Evolutionary conservation across 2,797 vertebrate species (phyloP).

Genomic region (Morelia viridis): DNA sequence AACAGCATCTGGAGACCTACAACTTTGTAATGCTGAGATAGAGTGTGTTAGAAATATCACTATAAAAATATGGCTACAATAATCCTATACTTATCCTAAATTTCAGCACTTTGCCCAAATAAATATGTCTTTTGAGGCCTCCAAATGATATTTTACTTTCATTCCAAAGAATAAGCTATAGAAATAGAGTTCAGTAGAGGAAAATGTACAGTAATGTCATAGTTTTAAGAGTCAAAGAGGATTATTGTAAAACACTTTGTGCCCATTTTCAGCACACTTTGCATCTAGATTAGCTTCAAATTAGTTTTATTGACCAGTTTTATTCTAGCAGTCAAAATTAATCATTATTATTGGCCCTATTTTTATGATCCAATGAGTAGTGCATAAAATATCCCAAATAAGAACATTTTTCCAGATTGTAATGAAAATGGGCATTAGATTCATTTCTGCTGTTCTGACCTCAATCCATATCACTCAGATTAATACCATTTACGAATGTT

Average conservation of each 20-base stretch:
- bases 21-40: background rate
- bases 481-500: constrained; percentile 11
- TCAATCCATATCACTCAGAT: background rate
- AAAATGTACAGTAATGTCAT: background rate
- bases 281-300: constrained; percentile 15
- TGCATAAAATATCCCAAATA: constrained; percentile 16
- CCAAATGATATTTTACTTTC: constrained; percentile 22
- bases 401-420: background rate
- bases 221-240: constrained; percentile 9
- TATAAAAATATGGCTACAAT: background rate
- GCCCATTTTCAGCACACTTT: constrained; percentile 9
- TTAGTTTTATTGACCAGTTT: constrained; percentile 32
- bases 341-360: constrained; percentile 14
- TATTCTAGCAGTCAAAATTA: constrained; percentile 38
- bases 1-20: background rate
- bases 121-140: background rate
- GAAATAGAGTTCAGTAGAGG: constrained; percentile 27
- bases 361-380: constrained; percentile 15
- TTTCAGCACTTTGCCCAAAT: background rate
- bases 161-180: background rate
- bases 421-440: background rate
- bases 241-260: background rate
- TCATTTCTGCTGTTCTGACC: background rate
- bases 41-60: background rate
- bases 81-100: background rate